These are phyloP conservation scores for Sebastes oblongus DNA, from an alignment of 2,797 vertebrate species.

Conservation along the genomic window DNA sequence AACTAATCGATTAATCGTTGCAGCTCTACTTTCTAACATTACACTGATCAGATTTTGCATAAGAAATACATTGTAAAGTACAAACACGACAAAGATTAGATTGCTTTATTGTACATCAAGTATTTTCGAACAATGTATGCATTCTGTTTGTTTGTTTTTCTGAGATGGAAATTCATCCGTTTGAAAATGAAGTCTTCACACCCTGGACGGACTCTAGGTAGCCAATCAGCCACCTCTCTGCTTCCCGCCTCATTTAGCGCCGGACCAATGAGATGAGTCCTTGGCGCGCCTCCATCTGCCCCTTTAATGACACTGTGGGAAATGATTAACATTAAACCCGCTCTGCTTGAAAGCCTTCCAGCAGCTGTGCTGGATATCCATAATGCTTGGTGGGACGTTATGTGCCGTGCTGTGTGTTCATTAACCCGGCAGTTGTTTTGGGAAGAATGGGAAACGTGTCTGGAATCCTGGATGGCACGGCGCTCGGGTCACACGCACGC, in stretches of 20 bases:
- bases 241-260: slow-evolving; percentile 33
- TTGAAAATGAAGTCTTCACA: not conserved
- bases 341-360: slow-evolving; percentile 34
- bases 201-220: not conserved
- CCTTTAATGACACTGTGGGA: slow-evolving; percentile 47
- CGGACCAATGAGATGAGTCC: slow-evolving; percentile 28
- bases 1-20: too few species aligned
- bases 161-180: not conserved
- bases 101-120: not conserved
- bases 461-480: slow-evolving; percentile 55
- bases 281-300: slow-evolving; percentile 18
- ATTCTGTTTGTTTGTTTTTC: not conserved
- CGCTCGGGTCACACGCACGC: slow-evolving; percentile 22
- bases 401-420: slow-evolving; percentile 57
- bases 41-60: too few species aligned
- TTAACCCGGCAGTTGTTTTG: slow-evolving; percentile 68
- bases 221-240: not conserved
- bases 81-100: rapidly evolving
- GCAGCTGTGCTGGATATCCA: slow-evolving; percentile 56
- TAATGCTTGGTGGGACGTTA: slow-evolving; percentile 31
- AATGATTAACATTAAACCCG: slow-evolving; percentile 64
- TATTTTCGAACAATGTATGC: not conserved
- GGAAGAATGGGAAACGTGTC: slow-evolving; percentile 64
- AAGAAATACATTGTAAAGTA: not conserved
- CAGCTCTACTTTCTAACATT: too few species aligned